Evolutionary conservation across 2,113 vertebrate species (phyloP).

Genomic region (Coregonus clupeaformis): DNA sequence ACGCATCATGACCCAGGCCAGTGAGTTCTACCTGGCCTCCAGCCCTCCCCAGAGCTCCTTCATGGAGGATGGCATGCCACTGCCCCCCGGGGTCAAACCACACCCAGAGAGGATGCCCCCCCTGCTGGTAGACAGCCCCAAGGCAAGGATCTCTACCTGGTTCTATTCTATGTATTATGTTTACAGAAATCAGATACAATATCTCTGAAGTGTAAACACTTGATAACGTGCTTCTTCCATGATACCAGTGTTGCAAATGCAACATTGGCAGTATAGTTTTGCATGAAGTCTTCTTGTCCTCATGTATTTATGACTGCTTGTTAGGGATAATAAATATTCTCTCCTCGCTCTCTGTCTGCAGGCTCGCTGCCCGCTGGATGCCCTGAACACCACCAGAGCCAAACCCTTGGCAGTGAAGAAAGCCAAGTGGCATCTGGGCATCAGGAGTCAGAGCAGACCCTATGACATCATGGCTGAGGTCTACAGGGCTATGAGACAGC

Average conservation of each 20-base stretch:
- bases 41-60: slow-evolving; percentile 94
- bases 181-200: too few species aligned
- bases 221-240: too few species aligned
- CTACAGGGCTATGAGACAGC: slow-evolving; percentile 94
- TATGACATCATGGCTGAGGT: slow-evolving; percentile 98
- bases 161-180: too few species aligned
- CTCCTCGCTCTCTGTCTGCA: too few species aligned
- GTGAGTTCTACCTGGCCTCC: slow-evolving; percentile 97
- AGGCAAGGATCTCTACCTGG: slow-evolving; percentile 38
- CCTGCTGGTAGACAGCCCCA: slow-evolving; percentile 91
- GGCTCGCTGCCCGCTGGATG: slow-evolving; percentile 88
- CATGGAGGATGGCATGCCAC: slow-evolving; percentile 90
- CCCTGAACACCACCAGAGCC: slow-evolving; percentile 95
- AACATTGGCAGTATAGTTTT: too few species aligned
- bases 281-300: too few species aligned
- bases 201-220: too few species aligned
- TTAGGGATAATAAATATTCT: too few species aligned
- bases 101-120: slow-evolving; percentile 97
- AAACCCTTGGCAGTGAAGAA: slow-evolving; percentile 96
- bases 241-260: too few species aligned
- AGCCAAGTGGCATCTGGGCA: slow-evolving; percentile 98
- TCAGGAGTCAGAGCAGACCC: slow-evolving; percentile 95
- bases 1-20: slow-evolving; percentile 98
- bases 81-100: slow-evolving; percentile 90
- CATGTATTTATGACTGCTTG: too few species aligned